phyloP scores from a whole-genome alignment of 1,140 invertebrate genomes.

The Lutraria rhynchaena region DNA sequence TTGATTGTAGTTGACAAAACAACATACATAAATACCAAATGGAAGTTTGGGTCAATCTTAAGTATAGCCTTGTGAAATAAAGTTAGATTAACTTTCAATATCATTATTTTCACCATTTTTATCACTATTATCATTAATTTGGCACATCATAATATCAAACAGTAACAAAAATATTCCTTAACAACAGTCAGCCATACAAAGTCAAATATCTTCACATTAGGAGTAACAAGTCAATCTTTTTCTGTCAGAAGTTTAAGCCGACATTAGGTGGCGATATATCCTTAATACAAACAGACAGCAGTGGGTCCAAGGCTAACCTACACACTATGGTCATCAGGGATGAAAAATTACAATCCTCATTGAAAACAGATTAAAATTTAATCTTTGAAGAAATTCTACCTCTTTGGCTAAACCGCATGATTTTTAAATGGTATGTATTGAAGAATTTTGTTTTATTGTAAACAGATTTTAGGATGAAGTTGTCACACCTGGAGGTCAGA shows the following conservation, averaged over 20 bases:
- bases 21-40: too few relatives aligned
- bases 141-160: too few relatives aligned
- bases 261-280: conserved; percentile 32
- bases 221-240: conserved; percentile 27
- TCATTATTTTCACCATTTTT: too few relatives aligned
- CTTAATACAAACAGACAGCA: conserved; percentile 29
- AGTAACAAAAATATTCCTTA: too few relatives aligned
- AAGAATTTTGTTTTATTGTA: conserved; percentile 2
- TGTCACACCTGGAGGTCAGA: conserved; percentile 20
- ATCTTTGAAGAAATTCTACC: conserved; percentile 12
- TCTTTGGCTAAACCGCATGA: conserved; percentile 3
- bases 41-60: too few relatives aligned
- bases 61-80: too few relatives aligned
- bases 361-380: conserved; percentile 46
- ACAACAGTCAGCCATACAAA: background rate
- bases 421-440: conserved; percentile 6
- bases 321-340: conserved; percentile 10
- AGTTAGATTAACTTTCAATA: too few relatives aligned
- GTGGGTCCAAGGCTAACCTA: conserved; percentile 17
- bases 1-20: too few relatives aligned
- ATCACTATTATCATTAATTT: too few relatives aligned
- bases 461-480: conserved; percentile 2
- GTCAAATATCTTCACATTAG: conserved; percentile 26
- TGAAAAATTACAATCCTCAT: conserved; percentile 20
- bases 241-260: conserved; percentile 20